Evolutionary conservation across 1,140 invertebrate species (phyloP).

Genomic region (Paraescarpia echinospica): DNA sequence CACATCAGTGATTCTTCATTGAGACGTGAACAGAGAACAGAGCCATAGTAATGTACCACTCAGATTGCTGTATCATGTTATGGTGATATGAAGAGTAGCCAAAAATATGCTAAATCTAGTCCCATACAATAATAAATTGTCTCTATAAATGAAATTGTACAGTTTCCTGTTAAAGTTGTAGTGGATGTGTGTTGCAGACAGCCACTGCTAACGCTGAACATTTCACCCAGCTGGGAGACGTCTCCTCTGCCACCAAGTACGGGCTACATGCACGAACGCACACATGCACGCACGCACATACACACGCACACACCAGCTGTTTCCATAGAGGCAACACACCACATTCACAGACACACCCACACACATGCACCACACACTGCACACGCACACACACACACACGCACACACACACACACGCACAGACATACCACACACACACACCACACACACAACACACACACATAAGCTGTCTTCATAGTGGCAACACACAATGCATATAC

Average conservation of each 20-base stretch:
- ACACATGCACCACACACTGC: neutral
- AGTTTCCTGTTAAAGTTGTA: neutral
- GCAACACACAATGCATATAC: too few relatives aligned
- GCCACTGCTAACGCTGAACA: conserved; percentile 85
- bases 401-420: too few relatives aligned
- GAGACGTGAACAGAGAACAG: neutral
- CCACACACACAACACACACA: too few relatives aligned
- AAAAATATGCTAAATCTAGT: neutral
- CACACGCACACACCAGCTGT: conserved; percentile 10
- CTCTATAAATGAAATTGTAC: neutral
- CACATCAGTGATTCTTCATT: neutral
- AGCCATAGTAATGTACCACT: neutral
- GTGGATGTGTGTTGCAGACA: conserved; percentile 64
- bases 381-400: neutral
- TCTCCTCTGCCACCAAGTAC: conserved; percentile 77
- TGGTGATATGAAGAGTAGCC: neutral
- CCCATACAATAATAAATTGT: neutral
- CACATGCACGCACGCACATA: neutral
- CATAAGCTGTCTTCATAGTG: neutral
- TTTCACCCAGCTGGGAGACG: conserved; percentile 89
- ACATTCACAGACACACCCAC: too few relatives aligned
- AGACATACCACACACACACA: too few relatives aligned
- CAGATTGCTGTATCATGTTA: neutral
- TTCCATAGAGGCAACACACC: too few relatives aligned
- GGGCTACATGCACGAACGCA: conserved; percentile 17